Percentiles rank a stretch among this genome's conserved stretches.
Evolutionary conservation across 2,888 invertebrate genomes (phyloP).

Genomic region (Drosophila flavopinicola): DNA sequence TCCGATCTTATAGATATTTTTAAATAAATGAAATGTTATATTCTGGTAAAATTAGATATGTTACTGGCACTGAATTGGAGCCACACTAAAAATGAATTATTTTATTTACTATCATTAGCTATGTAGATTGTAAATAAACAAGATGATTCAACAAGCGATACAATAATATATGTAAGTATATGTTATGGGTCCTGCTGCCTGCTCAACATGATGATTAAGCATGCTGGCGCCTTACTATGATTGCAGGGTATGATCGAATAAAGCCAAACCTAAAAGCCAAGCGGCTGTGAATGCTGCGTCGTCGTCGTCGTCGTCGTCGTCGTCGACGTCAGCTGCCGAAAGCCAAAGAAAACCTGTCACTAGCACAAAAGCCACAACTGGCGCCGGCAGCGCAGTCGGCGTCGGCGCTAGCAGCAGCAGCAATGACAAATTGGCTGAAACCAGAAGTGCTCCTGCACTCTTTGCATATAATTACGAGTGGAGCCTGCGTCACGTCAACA

Average conservation of each 20-base stretch:
- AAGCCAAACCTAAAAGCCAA: constrained; percentile 47
- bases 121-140: too few relatives aligned
- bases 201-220: not conserved
- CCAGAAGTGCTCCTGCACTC: constrained; percentile 75
- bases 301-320: constrained; percentile 1
- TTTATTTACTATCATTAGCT: too few relatives aligned
- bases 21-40: too few relatives aligned
- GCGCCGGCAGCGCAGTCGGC: constrained; percentile 33
- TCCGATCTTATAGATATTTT: too few relatives aligned
- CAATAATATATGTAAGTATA: too few relatives aligned
- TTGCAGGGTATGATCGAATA: constrained; percentile 35
- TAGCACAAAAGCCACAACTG: constrained; percentile 34
- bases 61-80: too few relatives aligned
- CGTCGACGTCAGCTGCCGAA: constrained; percentile 16
- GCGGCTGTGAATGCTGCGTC: constrained; percentile 9
- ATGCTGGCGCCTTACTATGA: not conserved
- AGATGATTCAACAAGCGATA: too few relatives aligned
- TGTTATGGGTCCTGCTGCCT: too few relatives aligned
- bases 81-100: too few relatives aligned
- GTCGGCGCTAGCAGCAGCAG: constrained; percentile 17
- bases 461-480: constrained; percentile 59
- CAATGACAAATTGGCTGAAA: constrained; percentile 72
- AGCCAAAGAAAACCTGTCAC: constrained; percentile 54
- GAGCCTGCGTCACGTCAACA: constrained; percentile 30
- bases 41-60: too few relatives aligned